Evolutionary conservation across 64 coral and sea anemone species (phyloP).

Genomic region (Actinia equina): DNA sequence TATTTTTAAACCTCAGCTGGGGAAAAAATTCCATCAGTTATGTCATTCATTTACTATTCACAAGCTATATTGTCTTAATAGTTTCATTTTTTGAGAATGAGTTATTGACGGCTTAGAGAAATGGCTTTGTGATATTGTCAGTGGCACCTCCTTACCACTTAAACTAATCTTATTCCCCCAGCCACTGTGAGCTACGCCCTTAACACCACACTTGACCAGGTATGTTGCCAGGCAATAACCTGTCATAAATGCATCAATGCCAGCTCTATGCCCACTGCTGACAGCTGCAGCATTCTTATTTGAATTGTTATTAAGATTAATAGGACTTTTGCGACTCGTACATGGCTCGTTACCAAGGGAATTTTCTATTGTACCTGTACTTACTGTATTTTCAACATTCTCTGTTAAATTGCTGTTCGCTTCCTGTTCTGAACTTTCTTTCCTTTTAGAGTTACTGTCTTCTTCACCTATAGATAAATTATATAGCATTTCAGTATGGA

Average conservation of each 20-base stretch:
- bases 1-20: too few relatives aligned
- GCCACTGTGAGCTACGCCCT: conserved; percentile 29
- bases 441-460: neutral
- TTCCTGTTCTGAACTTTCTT: neutral
- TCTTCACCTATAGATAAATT: neutral
- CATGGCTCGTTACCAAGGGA: neutral
- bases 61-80: neutral
- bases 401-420: neutral
- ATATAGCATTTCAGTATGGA: too few relatives aligned
- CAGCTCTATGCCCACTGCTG: conserved; percentile 73
- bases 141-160: conserved; percentile 73
- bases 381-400: neutral
- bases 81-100: conserved; percentile 63
- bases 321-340: neutral
- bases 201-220: conserved; percentile 33
- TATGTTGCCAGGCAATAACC: conserved; percentile 84
- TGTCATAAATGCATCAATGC: conserved; percentile 96
- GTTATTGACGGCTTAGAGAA: conserved; percentile 56
- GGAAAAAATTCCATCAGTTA: too few relatives aligned
- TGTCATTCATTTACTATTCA: neutral
- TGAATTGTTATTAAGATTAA: neutral
- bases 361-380: neutral
- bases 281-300: neutral
- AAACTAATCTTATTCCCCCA: conserved; percentile 74
- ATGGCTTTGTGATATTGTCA: conserved; percentile 75